Evolutionary conservation across 2,888 invertebrate species (phyloP), one percentile per base, ranked within the genome.

Genomic region (Molorchus minor): DNA sequence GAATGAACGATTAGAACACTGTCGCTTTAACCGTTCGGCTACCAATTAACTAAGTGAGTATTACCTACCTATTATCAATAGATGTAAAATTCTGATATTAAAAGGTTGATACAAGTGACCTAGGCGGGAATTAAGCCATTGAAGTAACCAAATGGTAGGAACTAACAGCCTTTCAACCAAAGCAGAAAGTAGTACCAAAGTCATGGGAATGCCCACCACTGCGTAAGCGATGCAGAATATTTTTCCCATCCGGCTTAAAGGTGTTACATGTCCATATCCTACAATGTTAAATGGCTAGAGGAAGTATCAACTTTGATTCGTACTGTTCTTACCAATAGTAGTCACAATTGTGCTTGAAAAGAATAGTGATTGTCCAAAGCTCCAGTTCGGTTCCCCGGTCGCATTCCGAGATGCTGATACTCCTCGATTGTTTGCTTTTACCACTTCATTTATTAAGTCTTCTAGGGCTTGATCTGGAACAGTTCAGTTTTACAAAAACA

Each of bases 211-310:
- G 1, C 95, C 92, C 56, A 94, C 83, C 57, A 92, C 81, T 0
- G 94, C 93, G 82, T 93, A 96, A 52, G 92, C 79, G 79, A 96
- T 92, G 81, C 93, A 93, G 83, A 95, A 94, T 55, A 93, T 82
- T 82, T 95, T 94, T 20, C 96, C 95, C 0, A 88, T 89, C 79
- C 90, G 87, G 44, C 93, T 92, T 12, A 94, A 82, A 0, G 95
- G 94, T 0, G 94, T 92, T 51, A 94, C 92, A 80, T 94, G 92
- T 3, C 95, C 95, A 81, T 95, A 96, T 49, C 94, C 94, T 93
- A 81, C 1, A 10, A 67, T 53, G 62, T 56, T 8, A 56, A 35
- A 49, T 21, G n/a, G 7, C 29, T 36, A 43, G 13, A 45, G 13
- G 12, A 47, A 4, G 13, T 2, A 20, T 2, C 13, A n/a, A n/a